Conservation (phyloP, 2,888 invertebrate genomes). For the Stegana nigrithorax region DNA sequence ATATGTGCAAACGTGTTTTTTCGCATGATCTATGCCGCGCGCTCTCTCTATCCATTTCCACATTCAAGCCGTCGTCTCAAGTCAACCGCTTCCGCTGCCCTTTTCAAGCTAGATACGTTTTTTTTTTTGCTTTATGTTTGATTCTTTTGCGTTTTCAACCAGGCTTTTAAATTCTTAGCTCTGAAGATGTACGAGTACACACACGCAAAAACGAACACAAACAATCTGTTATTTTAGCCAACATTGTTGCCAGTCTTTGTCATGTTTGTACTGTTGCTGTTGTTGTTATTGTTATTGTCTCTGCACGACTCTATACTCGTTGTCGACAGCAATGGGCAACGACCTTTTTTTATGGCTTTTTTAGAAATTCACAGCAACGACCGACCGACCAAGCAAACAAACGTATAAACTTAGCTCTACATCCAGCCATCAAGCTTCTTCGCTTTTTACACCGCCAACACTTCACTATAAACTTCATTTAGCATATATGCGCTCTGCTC, state of each 20-base stretch:
- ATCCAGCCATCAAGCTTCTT: background rate
- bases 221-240: slow-evolving; percentile 8
- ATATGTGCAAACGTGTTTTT: background rate
- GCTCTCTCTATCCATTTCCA: background rate
- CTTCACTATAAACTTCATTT: too few relatives aligned
- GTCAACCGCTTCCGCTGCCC: background rate
- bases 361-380: slow-evolving; percentile 3
- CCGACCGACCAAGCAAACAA: background rate
- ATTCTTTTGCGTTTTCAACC: too few relatives aligned
- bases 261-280: slow-evolving; percentile 40
- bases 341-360: slow-evolving; percentile 41
- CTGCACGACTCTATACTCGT: slow-evolving; percentile 8
- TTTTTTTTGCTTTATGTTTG: too few relatives aligned
- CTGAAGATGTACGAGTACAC: background rate
- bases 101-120: too few relatives aligned
- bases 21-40: background rate
- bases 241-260: slow-evolving; percentile 25
- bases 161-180: background rate
- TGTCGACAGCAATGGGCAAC: slow-evolving; percentile 52
- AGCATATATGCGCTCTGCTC: background rate
- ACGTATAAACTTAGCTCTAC: background rate
- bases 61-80: background rate
- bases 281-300: slow-evolving; percentile 8
- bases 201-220: background rate
- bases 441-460: too few relatives aligned